A percentile compares a stretch with the other conserved stretches of the same genome.
These are phyloP conservation scores for Suricata suricatta DNA, from an alignment of 2,113 vertebrate species.

Conservation along the genomic window DNA sequence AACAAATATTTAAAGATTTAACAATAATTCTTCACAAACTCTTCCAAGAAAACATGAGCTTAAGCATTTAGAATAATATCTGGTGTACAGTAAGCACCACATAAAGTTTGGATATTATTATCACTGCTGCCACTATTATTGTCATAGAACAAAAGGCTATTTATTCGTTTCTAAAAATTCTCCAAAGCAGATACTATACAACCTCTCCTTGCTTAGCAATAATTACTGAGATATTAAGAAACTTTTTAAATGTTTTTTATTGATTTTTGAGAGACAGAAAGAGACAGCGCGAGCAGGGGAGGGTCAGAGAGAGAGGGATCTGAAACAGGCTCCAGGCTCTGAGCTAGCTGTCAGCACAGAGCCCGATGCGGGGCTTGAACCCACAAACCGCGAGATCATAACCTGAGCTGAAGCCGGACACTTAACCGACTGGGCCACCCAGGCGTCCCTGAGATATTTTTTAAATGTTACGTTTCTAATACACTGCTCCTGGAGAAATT, in stretches of 20 bases:
- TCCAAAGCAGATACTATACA: background rate
- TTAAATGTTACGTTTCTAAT: background rate
- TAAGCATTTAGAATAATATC: background rate
- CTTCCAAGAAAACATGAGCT: background rate
- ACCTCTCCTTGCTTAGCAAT: background rate
- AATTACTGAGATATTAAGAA: background rate
- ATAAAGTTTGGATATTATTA: conserved; percentile 5
- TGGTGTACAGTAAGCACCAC: background rate
- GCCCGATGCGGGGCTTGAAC: too few species aligned
- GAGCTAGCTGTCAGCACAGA: too few species aligned
- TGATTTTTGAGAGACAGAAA: too few species aligned
- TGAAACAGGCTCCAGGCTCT: too few species aligned
- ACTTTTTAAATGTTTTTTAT: too few species aligned
- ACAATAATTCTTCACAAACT: background rate
- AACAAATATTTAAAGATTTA: background rate
- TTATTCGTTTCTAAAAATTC: conserved; percentile 17
- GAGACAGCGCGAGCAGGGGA: too few species aligned
- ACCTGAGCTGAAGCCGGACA: too few species aligned
- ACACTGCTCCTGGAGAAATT: background rate
- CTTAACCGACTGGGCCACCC: too few species aligned
- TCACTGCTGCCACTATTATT: background rate
- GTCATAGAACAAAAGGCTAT: background rate
- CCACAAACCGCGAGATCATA: too few species aligned
- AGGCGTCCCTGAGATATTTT: background rate
- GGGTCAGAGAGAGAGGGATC: too few species aligned